Evolutionary conservation across 2,888 invertebrate species (phyloP).

Genomic region (Orthonevra nobilis): DNA sequence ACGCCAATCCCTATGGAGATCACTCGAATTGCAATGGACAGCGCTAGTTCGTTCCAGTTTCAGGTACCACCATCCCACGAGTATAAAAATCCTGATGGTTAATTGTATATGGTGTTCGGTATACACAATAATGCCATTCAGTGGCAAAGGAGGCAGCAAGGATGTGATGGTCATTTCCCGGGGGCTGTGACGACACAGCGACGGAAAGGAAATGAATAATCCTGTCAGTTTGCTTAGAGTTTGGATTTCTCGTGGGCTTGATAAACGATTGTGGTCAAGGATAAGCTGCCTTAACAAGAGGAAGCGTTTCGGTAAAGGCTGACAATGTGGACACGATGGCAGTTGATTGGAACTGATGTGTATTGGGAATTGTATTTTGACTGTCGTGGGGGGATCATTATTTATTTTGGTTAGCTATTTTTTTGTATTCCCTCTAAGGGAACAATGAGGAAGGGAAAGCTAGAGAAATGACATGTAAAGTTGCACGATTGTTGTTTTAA

Average conservation of each 20-base stretch:
- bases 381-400: constrained; percentile 63
- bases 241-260: constrained; percentile 61
- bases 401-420: constrained; percentile 57
- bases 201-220: constrained; percentile 64
- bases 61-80: constrained; percentile 14
- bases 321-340: constrained; percentile 55
- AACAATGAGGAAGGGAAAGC: not conserved
- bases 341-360: constrained; percentile 64
- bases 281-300: constrained; percentile 58
- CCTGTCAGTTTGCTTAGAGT: constrained; percentile 68
- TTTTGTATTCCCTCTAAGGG: constrained; percentile 3
- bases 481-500: not conserved
- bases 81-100: constrained; percentile 38
- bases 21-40: constrained; percentile 55
- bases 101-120: constrained; percentile 57
- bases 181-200: constrained; percentile 35
- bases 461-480: constrained; percentile 2
- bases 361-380: constrained; percentile 50
- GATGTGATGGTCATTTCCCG: constrained; percentile 40
- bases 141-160: constrained; percentile 12
- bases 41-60: constrained; percentile 3
- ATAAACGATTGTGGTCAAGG: constrained; percentile 69
- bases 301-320: constrained; percentile 42
- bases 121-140: constrained; percentile 45
- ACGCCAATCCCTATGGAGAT: constrained; percentile 51